Evolutionary conservation across 92 coral and sea anemone genomes (phyloP), one percentile per base, ranked within the genome.

Genomic region (Ricordea florida): DNA sequence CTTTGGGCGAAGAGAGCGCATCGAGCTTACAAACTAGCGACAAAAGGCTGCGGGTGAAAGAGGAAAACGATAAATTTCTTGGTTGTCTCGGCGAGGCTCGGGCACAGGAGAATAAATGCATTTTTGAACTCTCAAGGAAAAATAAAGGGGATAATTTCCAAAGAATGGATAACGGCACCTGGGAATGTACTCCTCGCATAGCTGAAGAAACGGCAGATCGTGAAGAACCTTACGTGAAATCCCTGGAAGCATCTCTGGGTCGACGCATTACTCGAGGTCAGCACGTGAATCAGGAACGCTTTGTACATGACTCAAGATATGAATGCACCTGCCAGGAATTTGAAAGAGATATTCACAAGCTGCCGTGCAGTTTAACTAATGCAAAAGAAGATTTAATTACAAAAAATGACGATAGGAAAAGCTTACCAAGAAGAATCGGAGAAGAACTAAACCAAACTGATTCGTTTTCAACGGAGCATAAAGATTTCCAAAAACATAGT

Each of bases 61-160:
- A 68, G 28, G 79, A 84, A 30, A 43, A 38, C n/a, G 79, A 52
- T 7, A 59, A 79, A 51, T 62, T 63, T 3, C 27, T 66, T 36
- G 57, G 67, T 45, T 66, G 78, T 53, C 57, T 51, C 21, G 22
- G 36, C 4, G 63, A 45, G 3, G 55, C 21, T 29, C 38, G n/a
- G n/a, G n/a, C n/a, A n/a, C n/a, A n/a, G n/a, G n/a, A n/a, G n/a
- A n/a, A n/a, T n/a, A n/a, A n/a, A n/a, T n/a, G n/a, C n/a, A n/a
- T n/a, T n/a, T n/a, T n/a, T n/a, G n/a, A n/a, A n/a, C n/a, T n/a
- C n/a, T n/a, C n/a, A n/a, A n/a, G n/a, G n/a, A n/a, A n/a, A n/a
- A n/a, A n/a, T n/a, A n/a, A n/a, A n/a, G n/a, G n/a, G n/a, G n/a
- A n/a, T n/a, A n/a, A n/a, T n/a, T n/a, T n/a, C n/a, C n/a, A n/a